A percentile compares a stretch with the other conserved stretches of the same genome.
phyloP scores from a whole-genome alignment of 2,888 invertebrate species.

The Polia nebulosa region DNA sequence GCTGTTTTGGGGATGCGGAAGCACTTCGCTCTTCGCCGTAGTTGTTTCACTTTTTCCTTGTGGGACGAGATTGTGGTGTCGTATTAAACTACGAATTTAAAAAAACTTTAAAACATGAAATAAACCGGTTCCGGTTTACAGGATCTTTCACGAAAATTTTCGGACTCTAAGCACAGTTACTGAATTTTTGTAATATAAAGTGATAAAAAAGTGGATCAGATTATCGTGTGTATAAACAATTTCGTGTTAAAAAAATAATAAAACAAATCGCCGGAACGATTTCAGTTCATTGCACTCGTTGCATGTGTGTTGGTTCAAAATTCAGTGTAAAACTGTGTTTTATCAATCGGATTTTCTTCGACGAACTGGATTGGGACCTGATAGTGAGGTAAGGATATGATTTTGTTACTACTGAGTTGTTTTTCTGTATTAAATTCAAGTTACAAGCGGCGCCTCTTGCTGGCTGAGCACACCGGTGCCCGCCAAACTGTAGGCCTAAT shows the following conservation, averaged over 20 bases:
- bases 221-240: conserved; percentile 37
- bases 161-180: neutral
- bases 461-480: conserved; percentile 47
- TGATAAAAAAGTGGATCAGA: conserved; percentile 45
- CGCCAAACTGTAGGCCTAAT: conserved; percentile 75
- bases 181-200: conserved; percentile 26
- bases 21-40: conserved; percentile 64
- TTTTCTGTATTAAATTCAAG: conserved; percentile 53
- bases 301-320: conserved; percentile 69
- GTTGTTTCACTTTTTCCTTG: conserved; percentile 43
- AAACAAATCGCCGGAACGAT: conserved; percentile 48
- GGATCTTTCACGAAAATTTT: neutral
- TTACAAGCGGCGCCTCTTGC: conserved; percentile 54
- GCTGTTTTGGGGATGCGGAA: conserved; percentile 86
- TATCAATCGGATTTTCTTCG: conserved; percentile 81
- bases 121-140: conserved; percentile 17
- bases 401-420: conserved; percentile 48
- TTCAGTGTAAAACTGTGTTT: conserved; percentile 75
- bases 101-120: conserved; percentile 31
- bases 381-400: conserved; percentile 78
- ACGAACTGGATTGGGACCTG: conserved; percentile 80
- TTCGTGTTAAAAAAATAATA: conserved; percentile 47
- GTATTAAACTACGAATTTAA: conserved; percentile 29
- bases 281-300: conserved; percentile 62
- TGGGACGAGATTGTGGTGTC: conserved; percentile 39